These are phyloP conservation scores for Anodontia alba DNA, from an alignment of 2,888 invertebrate genomes.

Conservation along the genomic window DNA sequence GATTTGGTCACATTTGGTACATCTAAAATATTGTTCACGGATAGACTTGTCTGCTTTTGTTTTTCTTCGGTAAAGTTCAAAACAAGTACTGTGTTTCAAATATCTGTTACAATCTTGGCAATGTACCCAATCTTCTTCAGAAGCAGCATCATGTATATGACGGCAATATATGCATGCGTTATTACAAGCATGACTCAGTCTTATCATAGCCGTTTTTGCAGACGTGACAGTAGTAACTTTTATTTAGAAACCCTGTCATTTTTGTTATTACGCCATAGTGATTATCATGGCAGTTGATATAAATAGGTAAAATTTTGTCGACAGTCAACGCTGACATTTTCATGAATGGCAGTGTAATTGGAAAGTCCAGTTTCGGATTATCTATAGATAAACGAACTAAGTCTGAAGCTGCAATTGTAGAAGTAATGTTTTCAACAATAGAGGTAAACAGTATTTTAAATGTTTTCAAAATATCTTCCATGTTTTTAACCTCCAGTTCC, in stretches of 20 bases:
- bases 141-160: too few species aligned
- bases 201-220: too few species aligned
- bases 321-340: constrained; percentile 17
- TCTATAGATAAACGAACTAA: constrained; percentile 16
- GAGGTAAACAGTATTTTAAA: neutral
- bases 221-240: too few species aligned
- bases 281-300: too few species aligned
- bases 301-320: constrained; percentile 26
- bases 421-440: neutral
- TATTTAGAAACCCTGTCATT: too few species aligned
- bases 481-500: constrained; percentile 1
- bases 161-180: too few species aligned
- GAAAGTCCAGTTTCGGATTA: constrained; percentile 32
- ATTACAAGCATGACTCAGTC: too few species aligned
- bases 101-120: constrained; percentile 8
- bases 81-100: neutral
- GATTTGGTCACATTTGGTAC: neutral
- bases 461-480: neutral
- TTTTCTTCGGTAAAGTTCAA: neutral
- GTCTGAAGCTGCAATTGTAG: neutral
- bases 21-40: neutral
- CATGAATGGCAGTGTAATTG: constrained; percentile 25
- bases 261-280: too few species aligned
- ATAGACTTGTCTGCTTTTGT: neutral
- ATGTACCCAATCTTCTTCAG: too few species aligned